phyloP scores from a whole-genome alignment of 2,797 vertebrate genomes.

The Chelidonichthys spinosus region DNA sequence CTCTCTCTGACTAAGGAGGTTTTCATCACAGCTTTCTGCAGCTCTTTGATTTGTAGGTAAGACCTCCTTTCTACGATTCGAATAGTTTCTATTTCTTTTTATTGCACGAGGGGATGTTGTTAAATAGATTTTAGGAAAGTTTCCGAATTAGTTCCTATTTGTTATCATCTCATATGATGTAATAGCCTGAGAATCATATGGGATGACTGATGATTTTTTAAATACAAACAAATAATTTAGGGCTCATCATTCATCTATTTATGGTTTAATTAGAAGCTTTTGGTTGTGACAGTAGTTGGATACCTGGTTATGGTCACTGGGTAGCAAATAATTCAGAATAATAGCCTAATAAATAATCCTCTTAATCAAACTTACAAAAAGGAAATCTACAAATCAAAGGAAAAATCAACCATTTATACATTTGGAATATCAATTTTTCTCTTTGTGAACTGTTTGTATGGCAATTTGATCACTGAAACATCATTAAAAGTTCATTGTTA shows the following conservation, averaged over 20 bases:
- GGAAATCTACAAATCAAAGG: neutral
- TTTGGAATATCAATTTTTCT: neutral
- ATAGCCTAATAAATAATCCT: neutral
- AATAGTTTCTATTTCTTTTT: too few species aligned
- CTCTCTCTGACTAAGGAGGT: neutral
- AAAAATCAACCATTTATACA: neutral
- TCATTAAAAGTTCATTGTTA: neutral
- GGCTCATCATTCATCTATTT: neutral
- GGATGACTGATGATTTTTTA: neutral
- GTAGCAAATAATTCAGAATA: neutral
- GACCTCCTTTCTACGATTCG: neutral
- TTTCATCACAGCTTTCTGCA: neutral
- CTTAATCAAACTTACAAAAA: neutral
- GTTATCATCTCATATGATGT: neutral
- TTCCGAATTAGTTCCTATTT: neutral
- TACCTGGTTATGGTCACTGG: neutral
- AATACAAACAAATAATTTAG: neutral
- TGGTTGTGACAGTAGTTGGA: neutral
- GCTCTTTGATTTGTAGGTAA: slow-evolving; percentile 39
- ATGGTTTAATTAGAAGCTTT: neutral
- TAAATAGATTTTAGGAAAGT: neutral
- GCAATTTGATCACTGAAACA: neutral
- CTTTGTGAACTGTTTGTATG: neutral
- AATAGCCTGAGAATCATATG: neutral
- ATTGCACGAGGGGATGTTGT: neutral